A percentile compares a stretch with the other conserved stretches of the same genome.
Evolutionary conservation across 2,797 vertebrate genomes (phyloP).

Genomic region (Phyllotis vaccarum): DNA sequence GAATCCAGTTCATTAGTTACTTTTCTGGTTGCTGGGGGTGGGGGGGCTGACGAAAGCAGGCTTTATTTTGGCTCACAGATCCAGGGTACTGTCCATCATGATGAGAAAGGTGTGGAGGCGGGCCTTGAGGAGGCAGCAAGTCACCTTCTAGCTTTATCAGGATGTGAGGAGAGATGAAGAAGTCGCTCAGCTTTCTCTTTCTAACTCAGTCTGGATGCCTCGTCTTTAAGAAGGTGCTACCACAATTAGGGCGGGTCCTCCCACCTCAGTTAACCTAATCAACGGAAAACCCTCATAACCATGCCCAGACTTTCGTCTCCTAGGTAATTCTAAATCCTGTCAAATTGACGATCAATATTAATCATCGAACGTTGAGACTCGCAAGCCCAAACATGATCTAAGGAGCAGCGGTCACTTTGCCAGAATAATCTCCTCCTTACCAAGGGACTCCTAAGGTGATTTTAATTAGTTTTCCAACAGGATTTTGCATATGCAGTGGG

Average conservation of each 20-base stretch:
- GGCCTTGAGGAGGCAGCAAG: background rate
- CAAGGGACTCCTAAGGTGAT: conserved; percentile 30
- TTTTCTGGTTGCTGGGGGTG: background rate
- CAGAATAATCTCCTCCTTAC: conserved; percentile 45
- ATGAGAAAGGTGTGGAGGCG: background rate
- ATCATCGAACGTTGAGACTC: background rate
- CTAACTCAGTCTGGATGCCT: background rate
- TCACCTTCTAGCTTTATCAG: background rate
- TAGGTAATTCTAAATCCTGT: background rate
- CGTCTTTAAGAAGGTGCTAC: background rate
- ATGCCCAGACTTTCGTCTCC: background rate
- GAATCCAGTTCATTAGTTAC: background rate
- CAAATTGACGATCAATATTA: background rate
- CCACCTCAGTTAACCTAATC: background rate
- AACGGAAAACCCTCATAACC: background rate
- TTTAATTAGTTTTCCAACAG: conserved; percentile 53
- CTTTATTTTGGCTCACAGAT: background rate
- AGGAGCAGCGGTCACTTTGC: conserved; percentile 11
- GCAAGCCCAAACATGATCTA: conserved; percentile 6
- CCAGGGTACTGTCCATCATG: background rate
- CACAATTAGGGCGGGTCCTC: no score
- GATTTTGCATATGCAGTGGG: conserved; percentile 18
- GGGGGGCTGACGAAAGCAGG: background rate
- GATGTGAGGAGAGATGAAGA: background rate
- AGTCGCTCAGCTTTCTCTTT: background rate